Evolutionary conservation across 2,888 invertebrate genomes (phyloP).

Genomic region (Brachynemurus nebulosus): DNA sequence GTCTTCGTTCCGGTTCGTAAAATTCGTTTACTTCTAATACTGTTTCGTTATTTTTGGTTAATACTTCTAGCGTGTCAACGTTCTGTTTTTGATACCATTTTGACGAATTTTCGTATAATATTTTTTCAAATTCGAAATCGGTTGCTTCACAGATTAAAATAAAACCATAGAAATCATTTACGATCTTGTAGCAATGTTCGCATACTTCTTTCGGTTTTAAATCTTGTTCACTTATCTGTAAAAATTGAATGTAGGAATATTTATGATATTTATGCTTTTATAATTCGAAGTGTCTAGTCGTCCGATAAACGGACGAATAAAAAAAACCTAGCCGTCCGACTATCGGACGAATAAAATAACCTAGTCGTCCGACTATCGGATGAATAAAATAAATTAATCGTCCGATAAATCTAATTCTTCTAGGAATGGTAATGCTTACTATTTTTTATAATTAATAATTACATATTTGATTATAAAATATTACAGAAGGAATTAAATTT

Average conservation of each 20-base stretch:
- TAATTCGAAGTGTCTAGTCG: too few relatives aligned
- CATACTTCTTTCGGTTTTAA: constrained; percentile 1
- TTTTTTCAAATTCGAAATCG: neutral
- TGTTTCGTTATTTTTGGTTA: neutral
- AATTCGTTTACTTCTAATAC: neutral
- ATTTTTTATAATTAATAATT: too few relatives aligned
- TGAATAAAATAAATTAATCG: too few relatives aligned
- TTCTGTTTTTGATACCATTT: neutral
- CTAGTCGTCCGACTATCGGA: too few relatives aligned
- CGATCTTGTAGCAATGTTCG: neutral
- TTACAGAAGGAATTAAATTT: too few relatives aligned
- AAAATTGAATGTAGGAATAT: neutral
- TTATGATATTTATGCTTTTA: neutral
- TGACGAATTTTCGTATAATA: constrained; percentile 1
- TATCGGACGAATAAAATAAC: too few relatives aligned
- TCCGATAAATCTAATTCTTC: too few relatives aligned
- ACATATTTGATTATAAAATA: too few relatives aligned
- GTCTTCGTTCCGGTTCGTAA: neutral
- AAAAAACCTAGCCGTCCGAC: too few relatives aligned
- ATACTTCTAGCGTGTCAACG: too few relatives aligned
- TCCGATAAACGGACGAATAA: too few relatives aligned
- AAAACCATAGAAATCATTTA: constrained; percentile 2
- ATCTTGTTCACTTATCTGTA: neutral
- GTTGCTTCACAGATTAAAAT: neutral
- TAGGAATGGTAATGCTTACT: too few relatives aligned